Base-by-base conservation (phyloP, 2,113 vertebrate genomes). In the Pipa parva region DNA sequence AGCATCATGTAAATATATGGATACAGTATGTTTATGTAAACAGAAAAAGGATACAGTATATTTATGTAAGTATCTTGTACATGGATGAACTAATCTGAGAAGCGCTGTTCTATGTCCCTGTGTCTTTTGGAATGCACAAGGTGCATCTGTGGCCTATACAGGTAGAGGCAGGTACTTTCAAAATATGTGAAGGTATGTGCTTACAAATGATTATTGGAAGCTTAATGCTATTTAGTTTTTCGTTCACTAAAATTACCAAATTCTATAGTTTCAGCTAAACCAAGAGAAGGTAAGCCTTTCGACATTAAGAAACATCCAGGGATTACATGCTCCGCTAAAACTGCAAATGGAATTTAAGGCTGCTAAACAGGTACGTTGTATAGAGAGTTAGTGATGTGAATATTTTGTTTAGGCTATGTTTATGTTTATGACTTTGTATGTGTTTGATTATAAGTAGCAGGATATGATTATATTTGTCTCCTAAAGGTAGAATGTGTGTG, bases 261-360 rank as follows among this genome's bases (percentile, higher is more conserved):
- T 78, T 71, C 36, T 81, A 29, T 71, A 99, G 97, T 95, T 93
- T 76, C 91, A 88, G 72, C 77, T 92, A 56, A 97, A 91, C 83
- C 89, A 94, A 82, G 94, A 98, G 78, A 95, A 95, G 81, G 92
- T 95, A 81, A 95, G 92, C 77, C 90, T 96, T 72, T 85, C 87
- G 2, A 93, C 85, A 0, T 80, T 94, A 78, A 89, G 93, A 77
- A 97, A 95, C 76, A 97, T 95, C 77, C 97, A 95, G 83, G 95
- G 94, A 73, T 83, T 95, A 2, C 93, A 94, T 9, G 93, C 93
- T 9, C 90, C 95, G 0, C 84, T 97, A 21, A 97, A 97, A 76
- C 77, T 97, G 51, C 93, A 97, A 77, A 97, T 97, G 94, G 97
- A 97, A 77, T 94, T 93, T 81, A 92, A 87, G 74, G 93, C 95